Conservation (phyloP, 2,797 vertebrate genomes). For the Neoniphon sammara region DNA sequence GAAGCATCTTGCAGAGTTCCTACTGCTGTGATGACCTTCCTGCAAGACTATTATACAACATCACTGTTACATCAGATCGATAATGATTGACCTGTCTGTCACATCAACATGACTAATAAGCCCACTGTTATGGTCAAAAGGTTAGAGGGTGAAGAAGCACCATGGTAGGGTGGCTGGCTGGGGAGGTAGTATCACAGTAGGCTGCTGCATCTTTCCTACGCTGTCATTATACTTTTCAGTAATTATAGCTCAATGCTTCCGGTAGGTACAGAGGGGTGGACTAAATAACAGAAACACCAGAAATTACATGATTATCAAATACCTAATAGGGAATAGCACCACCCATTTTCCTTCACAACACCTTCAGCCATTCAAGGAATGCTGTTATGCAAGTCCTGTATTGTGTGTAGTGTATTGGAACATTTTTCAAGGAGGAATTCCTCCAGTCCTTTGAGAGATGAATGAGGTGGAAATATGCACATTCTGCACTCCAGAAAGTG, state of each 20-base stretch:
- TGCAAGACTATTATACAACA: constrained; percentile 44
- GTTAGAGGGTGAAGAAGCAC: constrained; percentile 20
- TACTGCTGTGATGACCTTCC: constrained; percentile 65
- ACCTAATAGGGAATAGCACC: too few species aligned
- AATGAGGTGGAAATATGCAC: too few species aligned
- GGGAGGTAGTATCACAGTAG: background rate
- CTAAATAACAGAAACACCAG: background rate
- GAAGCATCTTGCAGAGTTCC: constrained; percentile 50
- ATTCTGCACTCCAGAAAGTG: too few species aligned
- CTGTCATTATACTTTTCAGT: background rate
- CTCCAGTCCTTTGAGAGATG: too few species aligned
- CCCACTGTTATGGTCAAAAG: constrained; percentile 16
- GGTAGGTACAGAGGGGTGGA: background rate
- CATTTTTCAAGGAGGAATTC: too few species aligned
- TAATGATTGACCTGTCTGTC: constrained; percentile 54
- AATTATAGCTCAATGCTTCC: background rate
- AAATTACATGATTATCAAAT: too few species aligned
- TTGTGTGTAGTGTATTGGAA: too few species aligned
- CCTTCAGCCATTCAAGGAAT: too few species aligned
- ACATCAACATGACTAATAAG: constrained; percentile 43
- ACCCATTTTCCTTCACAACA: too few species aligned
- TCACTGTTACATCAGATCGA: constrained; percentile 40
- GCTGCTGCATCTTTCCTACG: too few species aligned
- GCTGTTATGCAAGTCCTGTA: too few species aligned
- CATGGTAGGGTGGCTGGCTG: background rate